Base-by-base conservation (phyloP, 2,113 vertebrate species). In the Entosphenus tridentatus region DNA sequence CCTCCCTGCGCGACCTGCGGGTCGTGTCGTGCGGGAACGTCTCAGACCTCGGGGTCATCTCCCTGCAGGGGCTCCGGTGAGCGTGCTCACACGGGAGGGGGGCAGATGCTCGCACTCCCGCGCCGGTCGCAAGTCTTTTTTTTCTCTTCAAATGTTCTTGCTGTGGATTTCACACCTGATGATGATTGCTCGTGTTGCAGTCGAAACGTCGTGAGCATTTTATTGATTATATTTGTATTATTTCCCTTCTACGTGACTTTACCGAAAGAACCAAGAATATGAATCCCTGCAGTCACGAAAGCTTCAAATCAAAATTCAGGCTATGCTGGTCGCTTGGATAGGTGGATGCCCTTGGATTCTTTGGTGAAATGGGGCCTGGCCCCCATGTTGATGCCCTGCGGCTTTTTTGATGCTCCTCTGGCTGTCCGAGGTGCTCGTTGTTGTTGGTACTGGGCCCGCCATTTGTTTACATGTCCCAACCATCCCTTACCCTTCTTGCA, bases 11-110 rank as follows among this genome's bases (percentile, higher is more conserved):
- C 72, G 78, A 76, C 72, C 75, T 98, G 80, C 80, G 83, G 78
- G 78, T 98, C 16, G 82, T 89, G 70, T 87, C 89, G 14, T 98
- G 93, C 71, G 93, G 93, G 8, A 91, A 93, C 1, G 77, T 98
- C 72, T 89, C 88, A 0, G 87, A 95, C 69, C 85, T 73, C 73
- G 91, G 93, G 65, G 14, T 98, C 74, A 71, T 88, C 12, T 76
- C 86, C 0, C 81, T 98, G 70, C 80, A 85, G 78, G 80, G 75
- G 57, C 81, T 98, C 77, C 83, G 14, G 91, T 91, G 75, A 0
- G 80, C 74, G 57, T 67, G 18, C 57, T 57, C 55, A 55, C 39
- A 39, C 39, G 39, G 39, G 39, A 62, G 7, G 67, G 11, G 67
- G 11, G n/a, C 10, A 3, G 17, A 54, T 56, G 67, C n/a, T 17